These are phyloP conservation scores for Tholera decimalis DNA, from an alignment of 2,888 invertebrate genomes.

Conservation along the genomic window DNA sequence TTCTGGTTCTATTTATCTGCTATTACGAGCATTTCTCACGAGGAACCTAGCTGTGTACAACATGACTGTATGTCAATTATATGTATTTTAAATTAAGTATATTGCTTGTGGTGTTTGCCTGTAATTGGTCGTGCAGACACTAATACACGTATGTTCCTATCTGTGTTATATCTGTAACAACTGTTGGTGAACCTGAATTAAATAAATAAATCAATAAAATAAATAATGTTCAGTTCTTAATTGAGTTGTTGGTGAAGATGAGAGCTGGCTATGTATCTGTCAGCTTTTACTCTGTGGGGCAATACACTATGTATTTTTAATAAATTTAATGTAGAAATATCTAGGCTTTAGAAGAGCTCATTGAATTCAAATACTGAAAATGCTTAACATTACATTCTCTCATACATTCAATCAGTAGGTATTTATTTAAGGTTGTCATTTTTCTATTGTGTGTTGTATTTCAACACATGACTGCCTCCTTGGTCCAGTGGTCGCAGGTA, in stretches of 20 bases:
- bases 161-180: too few relatives aligned
- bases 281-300: neutral
- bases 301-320: neutral
- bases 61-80: neutral
- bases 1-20: slow-evolving; percentile 2
- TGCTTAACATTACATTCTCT: neutral
- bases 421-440: neutral
- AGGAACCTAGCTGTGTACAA: neutral
- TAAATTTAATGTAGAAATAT: neutral
- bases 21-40: neutral
- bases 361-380: neutral
- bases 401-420: neutral
- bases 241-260: neutral
- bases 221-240: neutral
- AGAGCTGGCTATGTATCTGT: neutral
- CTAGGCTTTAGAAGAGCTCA: neutral
- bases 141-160: too few relatives aligned
- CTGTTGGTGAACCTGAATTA: too few relatives aligned
- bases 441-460: neutral
- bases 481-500: too few relatives aligned
- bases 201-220: too few relatives aligned
- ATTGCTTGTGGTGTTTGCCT: too few relatives aligned
- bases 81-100: too few relatives aligned
- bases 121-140: too few relatives aligned
- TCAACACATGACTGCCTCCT: too few relatives aligned